phyloP scores from a whole-genome alignment of 2,113 vertebrate genomes.

The Epinephelus moara region DNA sequence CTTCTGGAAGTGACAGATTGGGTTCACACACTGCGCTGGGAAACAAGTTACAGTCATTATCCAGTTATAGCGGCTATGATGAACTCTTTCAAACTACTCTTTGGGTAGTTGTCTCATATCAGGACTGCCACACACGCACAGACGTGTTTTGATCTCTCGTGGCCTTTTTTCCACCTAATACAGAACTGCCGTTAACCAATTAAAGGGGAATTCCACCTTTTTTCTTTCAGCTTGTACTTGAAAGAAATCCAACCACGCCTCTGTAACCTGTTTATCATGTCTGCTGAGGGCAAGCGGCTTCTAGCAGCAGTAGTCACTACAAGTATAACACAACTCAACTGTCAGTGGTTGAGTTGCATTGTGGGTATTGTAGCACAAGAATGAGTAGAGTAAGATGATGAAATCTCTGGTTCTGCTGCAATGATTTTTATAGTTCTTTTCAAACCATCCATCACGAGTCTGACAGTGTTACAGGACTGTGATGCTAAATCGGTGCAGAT shows the following conservation, averaged over 20 bases:
- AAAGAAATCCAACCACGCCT: not conserved
- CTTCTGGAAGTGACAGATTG: constrained; percentile 78
- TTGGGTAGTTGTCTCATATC: constrained; percentile 52
- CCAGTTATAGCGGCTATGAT: constrained; percentile 60
- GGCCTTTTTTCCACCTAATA: not conserved
- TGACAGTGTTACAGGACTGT: no score
- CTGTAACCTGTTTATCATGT: not conserved
- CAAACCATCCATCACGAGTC: not conserved
- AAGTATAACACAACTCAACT: not conserved
- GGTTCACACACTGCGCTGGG: constrained; percentile 69
- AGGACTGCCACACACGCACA: constrained; percentile 29
- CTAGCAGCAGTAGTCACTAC: not conserved
- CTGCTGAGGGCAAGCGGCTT: not conserved
- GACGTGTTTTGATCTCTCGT: not conserved
- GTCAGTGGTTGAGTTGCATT: not conserved
- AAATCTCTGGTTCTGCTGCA: not conserved
- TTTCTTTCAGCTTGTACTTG: not conserved
- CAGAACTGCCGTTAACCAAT: not conserved
- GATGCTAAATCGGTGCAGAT: not conserved
- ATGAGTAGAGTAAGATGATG: not conserved
- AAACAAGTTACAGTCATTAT: constrained; percentile 77
- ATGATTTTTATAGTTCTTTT: not conserved
- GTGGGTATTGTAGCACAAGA: not conserved
- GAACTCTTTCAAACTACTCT: constrained; percentile 53
- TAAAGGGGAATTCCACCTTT: not conserved